phyloP scores from a whole-genome alignment of 2,797 vertebrate genomes.

The Trematomus bernacchii region DNA sequence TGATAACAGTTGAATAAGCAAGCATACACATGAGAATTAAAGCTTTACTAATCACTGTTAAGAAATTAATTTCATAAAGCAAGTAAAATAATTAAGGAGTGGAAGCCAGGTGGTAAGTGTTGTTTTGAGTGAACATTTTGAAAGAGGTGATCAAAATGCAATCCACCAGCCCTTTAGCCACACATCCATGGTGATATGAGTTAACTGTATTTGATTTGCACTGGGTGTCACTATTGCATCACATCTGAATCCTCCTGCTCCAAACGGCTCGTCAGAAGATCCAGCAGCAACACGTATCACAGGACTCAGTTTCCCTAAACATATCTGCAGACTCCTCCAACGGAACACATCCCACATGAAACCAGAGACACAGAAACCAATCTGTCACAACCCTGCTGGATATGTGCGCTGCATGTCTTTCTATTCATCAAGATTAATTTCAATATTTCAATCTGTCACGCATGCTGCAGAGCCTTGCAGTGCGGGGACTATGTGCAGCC shows the following conservation, averaged over 20 bases:
- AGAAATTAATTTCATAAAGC: not conserved
- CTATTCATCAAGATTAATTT: conserved; percentile 61
- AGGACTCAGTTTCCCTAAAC: conserved; percentile 13
- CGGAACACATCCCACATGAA: conserved; percentile 34
- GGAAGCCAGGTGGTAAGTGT: not conserved
- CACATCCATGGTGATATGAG: not conserved
- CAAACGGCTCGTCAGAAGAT: not conserved
- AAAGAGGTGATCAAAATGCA: conserved; percentile 1
- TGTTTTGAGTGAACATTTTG: not conserved
- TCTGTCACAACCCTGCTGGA: conserved; percentile 47
- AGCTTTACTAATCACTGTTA: conserved; percentile 4
- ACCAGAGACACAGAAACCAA: conserved; percentile 39
- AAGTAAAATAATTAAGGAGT: not conserved
- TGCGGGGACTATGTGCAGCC: conserved; percentile 29
- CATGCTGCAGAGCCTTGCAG: conserved; percentile 20
- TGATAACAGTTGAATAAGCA: not conserved
- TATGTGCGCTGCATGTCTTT: conserved; percentile 42
- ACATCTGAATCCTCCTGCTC: conserved; percentile 20
- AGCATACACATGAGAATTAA: not conserved
- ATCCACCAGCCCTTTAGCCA: not conserved
- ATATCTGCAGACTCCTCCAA: conserved; percentile 28
- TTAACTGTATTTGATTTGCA: conserved; percentile 34
- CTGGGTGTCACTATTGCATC: conserved; percentile 81
- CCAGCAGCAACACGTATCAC: conserved; percentile 5
- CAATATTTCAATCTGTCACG: conserved; percentile 69